Evolutionary conservation across 2,888 invertebrate species (phyloP).

Genomic region (Drosophila pegasa): DNA sequence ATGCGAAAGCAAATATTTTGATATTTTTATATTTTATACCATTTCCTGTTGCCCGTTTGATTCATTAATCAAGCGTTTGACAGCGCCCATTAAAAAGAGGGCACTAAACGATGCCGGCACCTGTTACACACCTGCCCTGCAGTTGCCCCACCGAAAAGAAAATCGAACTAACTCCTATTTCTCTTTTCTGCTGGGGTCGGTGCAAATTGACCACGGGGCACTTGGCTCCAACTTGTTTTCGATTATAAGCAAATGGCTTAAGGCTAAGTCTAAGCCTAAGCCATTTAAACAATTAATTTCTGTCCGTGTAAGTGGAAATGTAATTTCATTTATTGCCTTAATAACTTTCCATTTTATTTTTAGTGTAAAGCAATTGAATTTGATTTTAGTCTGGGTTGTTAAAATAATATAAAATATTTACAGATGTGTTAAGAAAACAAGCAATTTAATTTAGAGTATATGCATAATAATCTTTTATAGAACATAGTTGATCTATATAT

Average conservation of each 20-base stretch:
- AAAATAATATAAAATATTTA: too few relatives aligned
- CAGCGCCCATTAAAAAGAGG: conserved; percentile 27
- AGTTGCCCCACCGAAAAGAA: conserved; percentile 31
- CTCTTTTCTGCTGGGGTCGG: neutral
- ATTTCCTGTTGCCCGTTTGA: conserved; percentile 53
- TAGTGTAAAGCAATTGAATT: neutral
- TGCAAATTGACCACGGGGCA: conserved; percentile 11
- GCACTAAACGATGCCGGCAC: conserved; percentile 23
- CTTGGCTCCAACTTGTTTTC: conserved; percentile 4
- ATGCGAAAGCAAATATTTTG: conserved; percentile 72
- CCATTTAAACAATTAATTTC: conserved; percentile 23
- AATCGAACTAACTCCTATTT: conserved; percentile 15
- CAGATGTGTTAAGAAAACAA: too few relatives aligned
- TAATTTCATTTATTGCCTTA: neutral
- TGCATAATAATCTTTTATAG: neutral
- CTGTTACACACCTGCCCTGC: conserved; percentile 53
- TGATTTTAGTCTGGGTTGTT: neutral
- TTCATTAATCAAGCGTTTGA: conserved; percentile 63
- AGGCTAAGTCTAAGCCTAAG: neutral
- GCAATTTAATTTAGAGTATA: too few relatives aligned
- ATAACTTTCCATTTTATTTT: neutral
- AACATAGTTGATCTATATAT: too few relatives aligned
- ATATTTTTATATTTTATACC: conserved; percentile 27
- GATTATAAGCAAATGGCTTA: conserved; percentile 24
- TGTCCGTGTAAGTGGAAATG: neutral